These are phyloP conservation scores for Hapalemur alaotrensis DNA, from an alignment of 2,797 vertebrate genomes.

Conservation along the genomic window DNA sequence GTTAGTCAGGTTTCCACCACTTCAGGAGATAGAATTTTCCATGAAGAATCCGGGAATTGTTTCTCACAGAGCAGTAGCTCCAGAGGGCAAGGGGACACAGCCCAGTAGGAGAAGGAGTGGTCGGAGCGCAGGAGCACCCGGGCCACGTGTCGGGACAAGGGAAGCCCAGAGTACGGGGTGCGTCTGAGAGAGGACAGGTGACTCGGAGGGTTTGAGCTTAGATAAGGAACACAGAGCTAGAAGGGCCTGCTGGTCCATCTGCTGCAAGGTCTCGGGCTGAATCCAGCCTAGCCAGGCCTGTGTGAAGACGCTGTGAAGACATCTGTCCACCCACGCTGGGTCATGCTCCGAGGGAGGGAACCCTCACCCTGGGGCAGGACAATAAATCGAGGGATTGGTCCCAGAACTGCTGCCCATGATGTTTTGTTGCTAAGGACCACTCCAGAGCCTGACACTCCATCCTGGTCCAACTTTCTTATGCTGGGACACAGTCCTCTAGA, in stretches of 20 bases:
- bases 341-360: no score
- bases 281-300: no score
- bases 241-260: background rate
- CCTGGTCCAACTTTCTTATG: no score
- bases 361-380: background rate
- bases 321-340: fast-evolving
- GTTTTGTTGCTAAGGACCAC: background rate
- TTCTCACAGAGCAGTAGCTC: background rate
- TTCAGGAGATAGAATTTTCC: background rate
- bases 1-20: fast-evolving
- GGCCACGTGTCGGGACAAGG: no score
- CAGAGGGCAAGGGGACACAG: background rate
- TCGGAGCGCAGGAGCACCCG: no score
- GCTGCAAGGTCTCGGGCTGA: background rate
- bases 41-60: background rate
- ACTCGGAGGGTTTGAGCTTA: background rate
- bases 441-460: background rate
- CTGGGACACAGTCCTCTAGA: background rate
- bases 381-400: no score
- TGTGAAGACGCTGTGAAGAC: background rate
- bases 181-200: background rate
- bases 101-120: background rate
- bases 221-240: background rate
- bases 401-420: background rate
- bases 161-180: background rate